Evolutionary conservation across 2,888 invertebrate species (phyloP), one percentile per base, ranked within the genome.

Genomic region (Cinara cedri): DNA sequence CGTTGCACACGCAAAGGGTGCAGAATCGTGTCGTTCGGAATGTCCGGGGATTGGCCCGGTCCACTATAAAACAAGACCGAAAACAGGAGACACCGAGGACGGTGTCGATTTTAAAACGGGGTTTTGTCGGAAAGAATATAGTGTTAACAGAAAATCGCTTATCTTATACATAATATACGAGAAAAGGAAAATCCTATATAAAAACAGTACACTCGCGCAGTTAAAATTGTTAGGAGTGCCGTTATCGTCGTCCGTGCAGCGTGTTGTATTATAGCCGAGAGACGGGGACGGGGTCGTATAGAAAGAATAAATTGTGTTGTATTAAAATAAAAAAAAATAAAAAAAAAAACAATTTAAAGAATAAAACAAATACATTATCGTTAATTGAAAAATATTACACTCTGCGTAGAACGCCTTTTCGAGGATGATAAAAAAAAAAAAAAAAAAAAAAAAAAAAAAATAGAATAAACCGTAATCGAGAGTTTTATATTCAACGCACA

Each of bases 401-500:
- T 19, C 10, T n/a, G 10, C 24, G 16, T 16, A 19, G n/a, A 3
- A 51, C 26, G 42, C 6, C 16, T n/a, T 66, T 66, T 66, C 11
- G 49, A 51, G n/a, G n/a, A 26, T n/a, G n/a, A n/a, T n/a, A n/a
- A n/a, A n/a, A n/a, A n/a, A n/a, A n/a, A n/a, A n/a, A n/a, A n/a
- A n/a, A n/a, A n/a, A n/a, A n/a, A n/a, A n/a, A n/a, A n/a, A n/a
- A n/a, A n/a, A n/a, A n/a, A n/a, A n/a, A n/a, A n/a, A n/a, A n/a
- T 51, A n/a, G 34, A 34, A 34, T 26, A 26, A 68, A 49, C n/a
- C 26, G 4, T 72, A 72, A 60, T 60, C 26, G 9, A 19, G 14
- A 26, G 19, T 72, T 72, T 60, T 13, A 26, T 13, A 60, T 72
- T 60, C 72, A 60, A 49, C n/a, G 46, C 46, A 8, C 26, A 24